Evolutionary conservation across 2,888 invertebrate genomes (phyloP).

Genomic region (Pseudococcus jackbeardsleyi): DNA sequence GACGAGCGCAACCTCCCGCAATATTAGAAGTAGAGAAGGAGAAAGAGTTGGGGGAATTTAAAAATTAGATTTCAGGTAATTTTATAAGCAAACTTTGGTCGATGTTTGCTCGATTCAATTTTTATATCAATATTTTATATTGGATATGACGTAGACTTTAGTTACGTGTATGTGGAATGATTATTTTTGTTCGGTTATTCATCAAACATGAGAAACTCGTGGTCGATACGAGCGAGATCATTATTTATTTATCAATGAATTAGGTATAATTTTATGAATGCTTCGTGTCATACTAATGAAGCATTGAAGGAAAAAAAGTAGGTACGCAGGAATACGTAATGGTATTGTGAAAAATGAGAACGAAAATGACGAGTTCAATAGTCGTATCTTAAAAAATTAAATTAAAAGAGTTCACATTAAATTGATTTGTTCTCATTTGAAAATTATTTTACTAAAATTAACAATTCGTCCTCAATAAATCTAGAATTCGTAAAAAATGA

Average conservation of each 20-base stretch:
- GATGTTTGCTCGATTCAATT: neutral
- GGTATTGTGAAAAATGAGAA: no score
- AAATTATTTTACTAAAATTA: neutral
- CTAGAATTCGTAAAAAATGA: no score
- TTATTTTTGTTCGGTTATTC: neutral
- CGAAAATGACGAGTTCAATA: no score
- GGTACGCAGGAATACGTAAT: no score
- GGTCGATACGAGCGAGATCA: neutral
- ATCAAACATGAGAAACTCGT: neutral
- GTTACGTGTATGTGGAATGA: neutral
- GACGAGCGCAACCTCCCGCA: neutral
- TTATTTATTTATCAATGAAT: slow-evolving; percentile 7
- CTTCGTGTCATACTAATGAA: neutral
- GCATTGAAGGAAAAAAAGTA: neutral
- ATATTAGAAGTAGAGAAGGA: neutral
- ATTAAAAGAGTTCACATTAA: neutral
- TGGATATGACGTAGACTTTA: neutral
- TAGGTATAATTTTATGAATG: neutral
- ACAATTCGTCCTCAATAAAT: neutral
- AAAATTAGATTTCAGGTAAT: neutral
- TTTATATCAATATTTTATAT: slow-evolving; percentile 16
- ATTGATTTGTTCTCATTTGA: neutral
- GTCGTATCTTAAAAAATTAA: neutral
- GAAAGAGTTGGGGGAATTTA: neutral
- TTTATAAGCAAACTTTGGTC: neutral